Percentiles rank a stretch among this genome's conserved stretches.
Evolutionary conservation across 2,113 vertebrate species (phyloP).

Genomic region (Chascanopsetta lugubris): DNA sequence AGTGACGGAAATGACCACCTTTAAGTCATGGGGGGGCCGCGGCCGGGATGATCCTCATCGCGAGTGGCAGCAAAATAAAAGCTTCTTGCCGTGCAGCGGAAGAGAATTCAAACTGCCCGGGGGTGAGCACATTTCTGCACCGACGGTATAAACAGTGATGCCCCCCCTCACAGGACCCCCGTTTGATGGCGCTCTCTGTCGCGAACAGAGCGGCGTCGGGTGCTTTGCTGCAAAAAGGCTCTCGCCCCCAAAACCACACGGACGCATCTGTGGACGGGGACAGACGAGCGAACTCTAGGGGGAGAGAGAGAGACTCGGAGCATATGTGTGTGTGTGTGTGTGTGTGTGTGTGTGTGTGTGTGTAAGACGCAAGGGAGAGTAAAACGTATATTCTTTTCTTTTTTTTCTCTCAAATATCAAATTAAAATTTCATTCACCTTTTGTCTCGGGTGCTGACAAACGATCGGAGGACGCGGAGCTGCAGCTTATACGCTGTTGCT

Average conservation of each 20-base stretch:
- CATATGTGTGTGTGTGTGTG: not conserved
- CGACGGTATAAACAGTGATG: slow-evolving; percentile 44
- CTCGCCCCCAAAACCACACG: slow-evolving; percentile 7
- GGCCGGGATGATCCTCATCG: slow-evolving; percentile 17
- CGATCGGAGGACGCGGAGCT: slow-evolving; percentile 37
- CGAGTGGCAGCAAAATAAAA: slow-evolving; percentile 46
- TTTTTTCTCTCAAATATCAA: slow-evolving; percentile 15
- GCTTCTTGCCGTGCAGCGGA: slow-evolving; percentile 40
- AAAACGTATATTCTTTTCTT: too few relatives aligned
- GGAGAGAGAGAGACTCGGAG: not conserved
- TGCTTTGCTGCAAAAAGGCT: slow-evolving; percentile 32
- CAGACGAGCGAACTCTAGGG: not conserved
- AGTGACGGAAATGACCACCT: too few relatives aligned
- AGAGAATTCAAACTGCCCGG: slow-evolving; percentile 54
- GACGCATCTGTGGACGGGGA: slow-evolving; percentile 4
- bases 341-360: too few relatives aligned
- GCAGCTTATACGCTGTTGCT: slow-evolving; percentile 72
- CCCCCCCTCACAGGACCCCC: slow-evolving; percentile 44
- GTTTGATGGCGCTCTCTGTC: slow-evolving; percentile 54
- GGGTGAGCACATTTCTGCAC: slow-evolving; percentile 60
- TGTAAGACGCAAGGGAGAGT: too few relatives aligned
- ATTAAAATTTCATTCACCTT: slow-evolving; percentile 37
- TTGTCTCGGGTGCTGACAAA: slow-evolving; percentile 36
- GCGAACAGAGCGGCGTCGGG: slow-evolving; percentile 26
- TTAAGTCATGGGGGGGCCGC: too few relatives aligned